Conservation (phyloP, 2,113 vertebrate genomes). For the Accipiter cooperii region DNA sequence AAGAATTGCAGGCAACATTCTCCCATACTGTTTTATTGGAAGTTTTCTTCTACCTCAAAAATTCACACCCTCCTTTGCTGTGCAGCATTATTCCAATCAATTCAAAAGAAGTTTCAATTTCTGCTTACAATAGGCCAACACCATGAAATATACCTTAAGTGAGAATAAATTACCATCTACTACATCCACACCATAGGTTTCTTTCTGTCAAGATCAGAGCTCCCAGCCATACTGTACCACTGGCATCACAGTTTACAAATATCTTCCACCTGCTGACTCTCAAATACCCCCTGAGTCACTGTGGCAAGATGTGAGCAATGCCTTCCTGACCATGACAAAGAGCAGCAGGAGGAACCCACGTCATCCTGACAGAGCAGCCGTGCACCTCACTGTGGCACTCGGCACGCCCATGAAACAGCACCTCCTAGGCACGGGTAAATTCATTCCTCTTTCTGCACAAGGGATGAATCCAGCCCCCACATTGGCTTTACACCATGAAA, state of each 20-base stretch:
- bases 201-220: background rate
- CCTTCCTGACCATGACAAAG: background rate
- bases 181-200: background rate
- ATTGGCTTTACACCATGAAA: background rate
- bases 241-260: background rate
- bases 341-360: background rate
- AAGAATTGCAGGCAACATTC: background rate
- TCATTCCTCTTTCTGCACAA: too few species aligned
- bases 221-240: background rate
- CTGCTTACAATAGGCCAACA: background rate
- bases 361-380: background rate
- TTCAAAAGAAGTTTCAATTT: background rate
- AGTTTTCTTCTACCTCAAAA: background rate
- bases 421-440: background rate
- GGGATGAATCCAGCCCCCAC: background rate
- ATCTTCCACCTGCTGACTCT: background rate
- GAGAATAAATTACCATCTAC: background rate
- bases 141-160: background rate
- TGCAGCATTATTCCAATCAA: background rate
- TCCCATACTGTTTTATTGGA: background rate
- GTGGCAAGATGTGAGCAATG: background rate
- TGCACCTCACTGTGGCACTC: fast-evolving
- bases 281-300: background rate
- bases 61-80: background rate
- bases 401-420: fast-evolving